A percentile compares a stretch with the other conserved stretches of the same genome.
phyloP scores from a whole-genome alignment of 1,140 invertebrate species.

The Drosophila dunni region DNA sequence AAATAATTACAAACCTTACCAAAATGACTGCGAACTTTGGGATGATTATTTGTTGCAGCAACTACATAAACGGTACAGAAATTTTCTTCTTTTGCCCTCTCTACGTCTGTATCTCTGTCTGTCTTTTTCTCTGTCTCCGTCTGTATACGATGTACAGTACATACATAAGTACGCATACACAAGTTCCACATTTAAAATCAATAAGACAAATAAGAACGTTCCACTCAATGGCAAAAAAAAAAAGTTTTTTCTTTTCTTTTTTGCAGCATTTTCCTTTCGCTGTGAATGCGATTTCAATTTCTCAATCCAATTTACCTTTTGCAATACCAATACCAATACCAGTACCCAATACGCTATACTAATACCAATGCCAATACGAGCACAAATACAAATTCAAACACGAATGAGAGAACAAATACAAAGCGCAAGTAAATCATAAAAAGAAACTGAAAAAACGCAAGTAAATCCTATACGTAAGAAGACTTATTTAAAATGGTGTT shows the following conservation, averaged over 20 bases:
- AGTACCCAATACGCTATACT: conserved; percentile 32
- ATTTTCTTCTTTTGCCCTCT: neutral
- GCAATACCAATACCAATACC: conserved; percentile 42
- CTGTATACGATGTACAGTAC: neutral
- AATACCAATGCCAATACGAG: conserved; percentile 47
- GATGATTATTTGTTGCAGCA: conserved; percentile 38
- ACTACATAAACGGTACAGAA: conserved; percentile 22
- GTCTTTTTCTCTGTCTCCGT: neutral
- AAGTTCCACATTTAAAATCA: conserved; percentile 55
- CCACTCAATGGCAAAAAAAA: conserved; percentile 36
- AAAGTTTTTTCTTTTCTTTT: conserved; percentile 23
- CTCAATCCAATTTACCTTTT: conserved; percentile 80
- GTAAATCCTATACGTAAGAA: conserved; percentile 58
- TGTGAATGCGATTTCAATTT: conserved; percentile 78
- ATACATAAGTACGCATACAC: neutral
- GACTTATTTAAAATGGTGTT: neutral
- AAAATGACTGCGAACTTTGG: conserved; percentile 16
- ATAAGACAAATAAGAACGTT: conserved; percentile 73
- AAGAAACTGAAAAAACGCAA: conserved; percentile 38
- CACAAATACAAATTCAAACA: conserved; percentile 62
- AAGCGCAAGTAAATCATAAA: conserved; percentile 72
- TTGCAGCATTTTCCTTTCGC: conserved; percentile 13
- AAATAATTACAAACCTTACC: too few relatives aligned
- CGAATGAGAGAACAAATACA: conserved; percentile 62
- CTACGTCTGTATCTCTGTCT: conserved; percentile 4